A percentile compares a stretch with the other conserved stretches of the same genome.
phyloP scores from a whole-genome alignment of 1,140 invertebrate species.

The Harpegnathos saltator region DNA sequence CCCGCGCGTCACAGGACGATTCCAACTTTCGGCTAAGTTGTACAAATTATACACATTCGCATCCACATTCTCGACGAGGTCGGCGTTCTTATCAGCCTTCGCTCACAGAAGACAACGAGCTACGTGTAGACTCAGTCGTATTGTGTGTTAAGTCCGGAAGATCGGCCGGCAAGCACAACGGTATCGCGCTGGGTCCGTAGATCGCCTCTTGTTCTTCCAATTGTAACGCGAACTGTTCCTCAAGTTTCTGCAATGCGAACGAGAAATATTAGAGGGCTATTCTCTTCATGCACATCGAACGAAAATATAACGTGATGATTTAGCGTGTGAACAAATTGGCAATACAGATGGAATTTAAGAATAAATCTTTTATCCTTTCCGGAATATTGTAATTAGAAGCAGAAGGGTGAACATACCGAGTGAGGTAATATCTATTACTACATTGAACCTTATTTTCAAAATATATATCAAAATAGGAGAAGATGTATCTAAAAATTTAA shows the following conservation, averaged over 20 bases:
- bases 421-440: too few species aligned
- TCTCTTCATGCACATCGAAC: not conserved
- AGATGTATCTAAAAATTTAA: too few species aligned
- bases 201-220: constrained; percentile 94
- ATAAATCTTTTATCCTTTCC: too few species aligned
- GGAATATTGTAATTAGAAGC: too few species aligned
- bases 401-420: too few species aligned
- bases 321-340: not conserved
- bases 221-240: constrained; percentile 94
- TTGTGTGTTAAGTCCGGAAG: constrained; percentile 87
- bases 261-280: constrained; percentile 3
- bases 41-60: constrained; percentile 9
- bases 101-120: constrained; percentile 90
- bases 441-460: too few species aligned
- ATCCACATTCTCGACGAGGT: not conserved
- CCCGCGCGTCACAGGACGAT: not conserved
- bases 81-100: constrained; percentile 84
- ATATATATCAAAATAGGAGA: too few species aligned
- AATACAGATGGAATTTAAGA: not conserved
- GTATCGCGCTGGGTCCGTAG: constrained; percentile 87
- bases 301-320: too few species aligned
- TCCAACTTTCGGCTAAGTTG: not conserved
- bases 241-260: constrained; percentile 89
- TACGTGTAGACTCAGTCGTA: constrained; percentile 89
- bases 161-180: constrained; percentile 88